Conservation (phyloP, 2,888 invertebrate genomes). For the Ichneumoninae sp. region DNA sequence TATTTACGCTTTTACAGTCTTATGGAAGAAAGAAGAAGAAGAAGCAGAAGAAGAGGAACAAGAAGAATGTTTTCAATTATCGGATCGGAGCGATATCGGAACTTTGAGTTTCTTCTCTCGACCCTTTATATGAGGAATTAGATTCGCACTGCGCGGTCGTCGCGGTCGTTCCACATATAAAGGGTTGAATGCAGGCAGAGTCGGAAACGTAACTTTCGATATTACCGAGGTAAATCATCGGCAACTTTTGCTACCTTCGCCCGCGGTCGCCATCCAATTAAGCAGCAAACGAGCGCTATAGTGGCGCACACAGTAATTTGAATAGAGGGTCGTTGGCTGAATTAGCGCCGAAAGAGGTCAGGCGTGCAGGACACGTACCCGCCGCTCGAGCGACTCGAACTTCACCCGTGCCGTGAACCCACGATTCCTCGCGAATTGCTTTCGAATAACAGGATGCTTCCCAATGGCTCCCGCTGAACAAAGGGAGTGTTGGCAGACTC, state of each 20-base stretch:
- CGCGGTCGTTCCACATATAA: background rate
- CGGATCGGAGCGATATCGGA: background rate
- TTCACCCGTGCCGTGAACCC: background rate
- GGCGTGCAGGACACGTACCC: background rate
- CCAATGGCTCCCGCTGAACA: background rate
- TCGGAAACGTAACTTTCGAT: background rate
- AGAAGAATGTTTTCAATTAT: background rate
- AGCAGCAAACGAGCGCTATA: background rate
- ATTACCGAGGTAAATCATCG: constrained; percentile 6
- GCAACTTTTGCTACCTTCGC: background rate
- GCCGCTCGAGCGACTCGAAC: background rate
- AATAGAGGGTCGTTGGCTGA: background rate
- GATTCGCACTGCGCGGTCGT: background rate
- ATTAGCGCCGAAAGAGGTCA: background rate
- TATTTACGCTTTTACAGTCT: background rate
- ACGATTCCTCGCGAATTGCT: background rate
- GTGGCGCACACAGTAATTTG: background rate
- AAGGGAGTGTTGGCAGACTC: background rate
- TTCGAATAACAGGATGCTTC: background rate
- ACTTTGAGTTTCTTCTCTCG: background rate
- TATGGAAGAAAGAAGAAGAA: background rate
- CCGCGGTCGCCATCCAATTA: background rate
- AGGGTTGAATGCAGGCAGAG: background rate
- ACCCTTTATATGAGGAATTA: background rate
- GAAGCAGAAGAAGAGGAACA: background rate